These are phyloP conservation scores for Campylorhamphus procurvoides DNA, from an alignment of 2,113 vertebrate species.

Conservation along the genomic window DNA sequence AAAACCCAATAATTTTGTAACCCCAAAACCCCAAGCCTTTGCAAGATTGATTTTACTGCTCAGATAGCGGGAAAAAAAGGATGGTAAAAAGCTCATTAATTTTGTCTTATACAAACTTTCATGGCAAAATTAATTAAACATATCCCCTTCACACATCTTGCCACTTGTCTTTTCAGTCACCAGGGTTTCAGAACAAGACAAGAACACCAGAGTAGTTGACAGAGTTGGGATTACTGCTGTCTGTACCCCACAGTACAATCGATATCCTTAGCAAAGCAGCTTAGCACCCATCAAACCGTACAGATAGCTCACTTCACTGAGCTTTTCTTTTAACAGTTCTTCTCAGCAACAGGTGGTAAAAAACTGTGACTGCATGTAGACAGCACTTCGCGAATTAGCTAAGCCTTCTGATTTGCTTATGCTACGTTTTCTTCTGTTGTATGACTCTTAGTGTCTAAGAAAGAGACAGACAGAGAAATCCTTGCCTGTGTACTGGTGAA, in stretches of 20 bases:
- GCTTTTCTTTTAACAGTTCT: background rate
- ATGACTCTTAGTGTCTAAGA: background rate
- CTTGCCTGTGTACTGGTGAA: background rate
- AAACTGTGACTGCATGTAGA: background rate
- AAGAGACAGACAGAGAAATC: background rate
- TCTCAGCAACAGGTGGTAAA: background rate
- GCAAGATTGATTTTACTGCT: background rate
- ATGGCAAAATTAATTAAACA: background rate
- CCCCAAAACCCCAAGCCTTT: background rate
- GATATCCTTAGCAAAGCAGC: background rate
- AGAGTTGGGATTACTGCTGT: background rate
- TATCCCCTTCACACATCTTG: background rate
- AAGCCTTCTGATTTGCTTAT: background rate
- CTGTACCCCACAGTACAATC: background rate
- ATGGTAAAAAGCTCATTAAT: background rate
- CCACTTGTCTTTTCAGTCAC: background rate
- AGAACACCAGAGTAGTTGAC: background rate
- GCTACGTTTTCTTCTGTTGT: background rate
- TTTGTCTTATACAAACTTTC: background rate
- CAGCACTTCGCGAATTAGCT: background rate
- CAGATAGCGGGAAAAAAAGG: background rate
- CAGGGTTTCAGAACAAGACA: background rate
- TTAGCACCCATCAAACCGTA: background rate
- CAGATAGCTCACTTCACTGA: background rate
- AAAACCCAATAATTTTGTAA: conserved; percentile 37